Conservation (phyloP, 2,888 invertebrate species). For the Agapostemon virescens region DNA sequence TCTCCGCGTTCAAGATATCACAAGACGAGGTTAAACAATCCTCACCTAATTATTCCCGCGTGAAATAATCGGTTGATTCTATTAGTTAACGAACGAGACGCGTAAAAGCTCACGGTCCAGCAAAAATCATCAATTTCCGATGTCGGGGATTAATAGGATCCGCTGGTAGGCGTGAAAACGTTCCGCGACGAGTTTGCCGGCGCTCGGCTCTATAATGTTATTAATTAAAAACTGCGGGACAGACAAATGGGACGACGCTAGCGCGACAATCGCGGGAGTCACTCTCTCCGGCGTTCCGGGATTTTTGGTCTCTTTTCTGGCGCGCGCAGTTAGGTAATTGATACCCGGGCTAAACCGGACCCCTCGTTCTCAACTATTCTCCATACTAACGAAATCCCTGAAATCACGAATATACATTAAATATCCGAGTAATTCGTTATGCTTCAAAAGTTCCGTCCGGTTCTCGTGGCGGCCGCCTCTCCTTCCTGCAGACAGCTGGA, state of each 20-base stretch:
- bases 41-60: background rate
- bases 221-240: constrained; percentile 77
- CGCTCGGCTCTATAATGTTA: constrained; percentile 67
- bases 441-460: constrained; percentile 70
- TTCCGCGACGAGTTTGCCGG: constrained; percentile 22
- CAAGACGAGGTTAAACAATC: background rate
- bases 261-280: constrained; percentile 58
- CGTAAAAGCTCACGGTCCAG: constrained; percentile 31
- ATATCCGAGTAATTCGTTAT: constrained; percentile 78
- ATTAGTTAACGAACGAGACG: constrained; percentile 32
- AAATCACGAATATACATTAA: constrained; percentile 76
- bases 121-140: constrained; percentile 43
- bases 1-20: background rate
- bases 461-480: constrained; percentile 35
- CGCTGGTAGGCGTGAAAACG: constrained; percentile 21
- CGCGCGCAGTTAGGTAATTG: constrained; percentile 72
- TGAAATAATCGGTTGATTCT: constrained; percentile 26
- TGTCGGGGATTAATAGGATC: constrained; percentile 26
- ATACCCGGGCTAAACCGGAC: constrained; percentile 66
- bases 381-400: constrained; percentile 74
- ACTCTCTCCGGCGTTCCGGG: constrained; percentile 23
- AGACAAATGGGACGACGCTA: constrained; percentile 72
- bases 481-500: constrained; percentile 72
- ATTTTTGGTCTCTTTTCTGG: constrained; percentile 48
- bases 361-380: constrained; percentile 75